These are phyloP conservation scores for Australoheros scitulus DNA, from an alignment of 2,113 vertebrate species.

Conservation along the genomic window DNA sequence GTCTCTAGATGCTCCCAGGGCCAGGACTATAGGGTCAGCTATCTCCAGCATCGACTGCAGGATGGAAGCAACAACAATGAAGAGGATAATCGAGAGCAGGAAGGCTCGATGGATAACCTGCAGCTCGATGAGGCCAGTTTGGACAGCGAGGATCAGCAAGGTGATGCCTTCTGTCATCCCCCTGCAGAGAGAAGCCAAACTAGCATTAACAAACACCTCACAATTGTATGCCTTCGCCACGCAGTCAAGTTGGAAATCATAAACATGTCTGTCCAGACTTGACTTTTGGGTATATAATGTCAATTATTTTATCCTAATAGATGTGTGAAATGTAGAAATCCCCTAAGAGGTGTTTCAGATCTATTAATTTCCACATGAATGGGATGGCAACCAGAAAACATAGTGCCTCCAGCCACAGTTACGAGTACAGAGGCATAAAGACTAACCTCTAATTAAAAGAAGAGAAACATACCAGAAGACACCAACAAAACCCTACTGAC, in stretches of 20 bases:
- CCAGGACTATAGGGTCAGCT: constrained; percentile 97
- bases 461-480: background rate
- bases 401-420: background rate
- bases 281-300: background rate
- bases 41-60: constrained; percentile 99
- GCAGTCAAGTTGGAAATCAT: background rate
- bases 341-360: background rate
- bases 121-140: constrained; percentile 96
- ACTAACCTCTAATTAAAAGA: background rate
- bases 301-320: background rate
- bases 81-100: constrained; percentile 98
- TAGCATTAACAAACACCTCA: background rate
- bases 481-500: constrained; percentile 64
- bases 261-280: background rate
- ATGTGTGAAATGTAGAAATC: background rate
- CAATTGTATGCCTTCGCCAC: background rate
- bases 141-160: constrained; percentile 92
- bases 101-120: constrained; percentile 98
- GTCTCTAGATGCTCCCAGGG: constrained; percentile 95
- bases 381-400: background rate
- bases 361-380: background rate
- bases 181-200: constrained; percentile 68
- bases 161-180: constrained; percentile 99
- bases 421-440: background rate
- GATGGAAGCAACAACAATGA: constrained; percentile 97